These are phyloP conservation scores for Ariolimax columbianus DNA, from an alignment of 2,888 invertebrate genomes.

Conservation along the genomic window DNA sequence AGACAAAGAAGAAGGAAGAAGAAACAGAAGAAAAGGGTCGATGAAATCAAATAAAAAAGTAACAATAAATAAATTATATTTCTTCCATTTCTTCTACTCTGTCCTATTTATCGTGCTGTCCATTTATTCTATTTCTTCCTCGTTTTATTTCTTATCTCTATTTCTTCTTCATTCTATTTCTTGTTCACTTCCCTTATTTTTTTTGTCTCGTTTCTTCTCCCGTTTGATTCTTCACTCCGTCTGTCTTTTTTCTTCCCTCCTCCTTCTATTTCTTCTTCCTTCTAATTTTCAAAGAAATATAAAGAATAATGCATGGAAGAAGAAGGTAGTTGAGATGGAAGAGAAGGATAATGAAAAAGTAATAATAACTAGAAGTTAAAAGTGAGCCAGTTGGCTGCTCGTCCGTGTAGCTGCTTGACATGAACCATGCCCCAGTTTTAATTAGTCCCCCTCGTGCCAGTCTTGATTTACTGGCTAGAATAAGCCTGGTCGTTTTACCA, in stretches of 20 bases:
- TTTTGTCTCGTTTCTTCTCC: too few species aligned
- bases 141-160: not conserved
- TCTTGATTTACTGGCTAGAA: conserved; percentile 12
- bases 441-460: conserved; percentile 13
- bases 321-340: not conserved
- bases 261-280: too few species aligned
- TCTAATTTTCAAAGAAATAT: too few species aligned
- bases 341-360: not conserved
- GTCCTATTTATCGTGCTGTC: too few species aligned
- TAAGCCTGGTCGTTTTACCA: not conserved
- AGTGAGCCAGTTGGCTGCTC: too few species aligned
- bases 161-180: not conserved
- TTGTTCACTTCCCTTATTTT: too few species aligned
- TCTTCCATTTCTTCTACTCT: too few species aligned
- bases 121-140: not conserved
- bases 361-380: not conserved
- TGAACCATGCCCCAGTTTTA: conserved; percentile 11
- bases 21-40: not conserved
- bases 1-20: not conserved
- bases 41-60: too few species aligned
- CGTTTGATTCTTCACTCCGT: too few species aligned
- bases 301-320: not conserved
- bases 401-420: not conserved
- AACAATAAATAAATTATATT: too few species aligned
- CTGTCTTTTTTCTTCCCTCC: too few species aligned